Evolutionary conservation across 2,888 invertebrate species (phyloP).

Genomic region (Drosophila lutescens): DNA sequence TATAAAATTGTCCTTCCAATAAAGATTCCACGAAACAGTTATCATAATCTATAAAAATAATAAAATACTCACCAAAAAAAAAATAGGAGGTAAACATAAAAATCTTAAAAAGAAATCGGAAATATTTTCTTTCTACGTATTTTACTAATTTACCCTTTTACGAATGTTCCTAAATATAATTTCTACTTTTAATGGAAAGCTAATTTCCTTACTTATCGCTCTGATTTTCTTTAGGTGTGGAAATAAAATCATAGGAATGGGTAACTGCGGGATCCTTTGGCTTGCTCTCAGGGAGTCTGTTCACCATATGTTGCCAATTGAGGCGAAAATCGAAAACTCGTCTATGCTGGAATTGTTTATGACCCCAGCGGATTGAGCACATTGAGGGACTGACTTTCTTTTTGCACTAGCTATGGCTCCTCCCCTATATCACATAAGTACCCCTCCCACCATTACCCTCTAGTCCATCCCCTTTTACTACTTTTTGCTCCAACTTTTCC

Average conservation of each 20-base stretch:
- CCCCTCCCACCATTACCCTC: background rate
- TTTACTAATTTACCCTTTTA: no score
- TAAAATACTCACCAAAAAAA: no score
- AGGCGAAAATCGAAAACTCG: conserved; percentile 78
- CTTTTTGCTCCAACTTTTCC: conserved; percentile 35
- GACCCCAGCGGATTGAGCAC: conserved; percentile 53
- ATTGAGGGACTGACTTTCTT: conserved; percentile 33
- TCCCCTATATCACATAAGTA: background rate
- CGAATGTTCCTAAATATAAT: background rate
- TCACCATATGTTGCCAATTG: conserved; percentile 77
- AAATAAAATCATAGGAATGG: conserved; percentile 16
- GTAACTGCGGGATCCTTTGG: conserved; percentile 24
- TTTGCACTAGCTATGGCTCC: conserved; percentile 7
- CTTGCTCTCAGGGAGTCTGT: conserved; percentile 47
- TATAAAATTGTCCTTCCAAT: no score
- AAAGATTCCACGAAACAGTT: no score
- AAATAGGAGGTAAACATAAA: no score
- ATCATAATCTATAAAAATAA: no score
- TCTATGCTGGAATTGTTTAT: conserved; percentile 73
- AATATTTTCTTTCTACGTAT: no score
- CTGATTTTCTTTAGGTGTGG: conserved; percentile 1
- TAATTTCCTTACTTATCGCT: no score
- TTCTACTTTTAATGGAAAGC: no score
- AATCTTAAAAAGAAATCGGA: no score
- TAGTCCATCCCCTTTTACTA: conserved; percentile 18